Evolutionary conservation across 2,888 invertebrate genomes (phyloP), one percentile per base, ranked within the genome.

Genomic region (Drosophila anomelani): DNA sequence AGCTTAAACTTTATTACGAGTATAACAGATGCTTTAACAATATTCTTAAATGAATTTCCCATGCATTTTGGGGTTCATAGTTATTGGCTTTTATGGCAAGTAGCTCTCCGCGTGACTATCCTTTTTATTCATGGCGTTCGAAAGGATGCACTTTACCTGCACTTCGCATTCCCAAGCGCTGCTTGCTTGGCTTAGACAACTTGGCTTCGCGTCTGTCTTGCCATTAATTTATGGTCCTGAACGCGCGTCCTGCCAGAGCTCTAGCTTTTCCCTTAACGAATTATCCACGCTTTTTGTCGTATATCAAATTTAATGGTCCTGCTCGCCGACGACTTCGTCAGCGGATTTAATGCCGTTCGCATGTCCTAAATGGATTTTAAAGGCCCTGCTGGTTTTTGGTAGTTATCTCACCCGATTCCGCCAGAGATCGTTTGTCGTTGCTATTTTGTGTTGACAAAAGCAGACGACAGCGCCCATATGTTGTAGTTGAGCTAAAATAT

Each of bases 211-310:
- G 34, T 51, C 51, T 51, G 34, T 36, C 34, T 36, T 15, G 34
- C 58, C 59, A 69, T 75, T 77, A 56, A 77, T 80, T 77, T 74
- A 74, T 72, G 54, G 70, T 62, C 53, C 44, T 46, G 57, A 43
- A 20, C 47, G 59, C 36, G 61, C 41, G 26, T 51, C 26, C 70
- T 43, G 20, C 70, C 36, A 23, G 23, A 54, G 59, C 49, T 56
- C 67, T 17, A 54, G 59, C 49, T 56, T 69, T 47, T 69, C 57
- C 57, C 23, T 29, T 17, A 51, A 72, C 47, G 78, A 75, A 87
- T 84, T 84, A 87, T 82, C 78, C 78, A 23, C 78, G 82, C 88
- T 84, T 85, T 79, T 88, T 88, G 85, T 78, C 85, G 85, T 88
- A 85, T 82, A 84, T 88, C 88, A 84, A 78, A 88, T 74, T 80